Percentiles rank a stretch among this genome's conserved stretches.
Conservation (phyloP, 2,888 invertebrate species). For the Cremastinae sp. region DNA sequence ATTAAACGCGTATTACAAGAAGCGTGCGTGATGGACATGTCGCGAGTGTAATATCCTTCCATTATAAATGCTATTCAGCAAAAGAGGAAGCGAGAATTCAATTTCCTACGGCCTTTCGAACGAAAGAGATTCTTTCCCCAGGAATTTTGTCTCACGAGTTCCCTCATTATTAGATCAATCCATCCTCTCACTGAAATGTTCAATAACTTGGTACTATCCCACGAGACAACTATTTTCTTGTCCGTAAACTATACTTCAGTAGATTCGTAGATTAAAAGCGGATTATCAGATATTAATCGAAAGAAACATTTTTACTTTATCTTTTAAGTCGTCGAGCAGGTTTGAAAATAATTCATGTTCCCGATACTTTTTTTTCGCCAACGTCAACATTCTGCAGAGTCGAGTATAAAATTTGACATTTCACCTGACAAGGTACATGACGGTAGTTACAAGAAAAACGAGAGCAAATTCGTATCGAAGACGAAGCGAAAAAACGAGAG, state of each 20-base stretch:
- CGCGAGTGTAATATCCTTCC: constrained; percentile 4
- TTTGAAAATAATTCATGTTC: constrained; percentile 11
- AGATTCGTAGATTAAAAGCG: too few species aligned
- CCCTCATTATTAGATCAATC: constrained; percentile 24
- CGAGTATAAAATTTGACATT: constrained; percentile 18
- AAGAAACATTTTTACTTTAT: too few species aligned
- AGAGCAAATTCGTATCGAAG: constrained; percentile 26
- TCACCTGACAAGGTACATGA: background rate
- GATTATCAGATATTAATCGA: too few species aligned
- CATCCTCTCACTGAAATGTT: constrained; percentile 10
- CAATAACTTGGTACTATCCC: too few species aligned
- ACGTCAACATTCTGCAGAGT: background rate
- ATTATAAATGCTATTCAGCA: constrained; percentile 48
- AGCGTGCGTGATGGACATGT: constrained; percentile 22
- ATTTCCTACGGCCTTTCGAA: constrained; percentile 55
- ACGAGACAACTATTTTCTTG: too few species aligned
- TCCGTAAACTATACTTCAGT: too few species aligned
- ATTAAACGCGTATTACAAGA: constrained; percentile 34
- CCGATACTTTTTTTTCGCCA: constrained; percentile 10
- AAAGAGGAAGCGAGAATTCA: constrained; percentile 51
- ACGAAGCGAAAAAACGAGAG: background rate
- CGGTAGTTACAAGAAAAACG: constrained; percentile 30
- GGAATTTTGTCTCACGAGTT: constrained; percentile 14
- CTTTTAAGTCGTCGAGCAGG: background rate
- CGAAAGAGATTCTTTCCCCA: constrained; percentile 42